Percentiles rank a stretch among this genome's conserved stretches.
phyloP scores from a whole-genome alignment of 2,797 vertebrate species.

The Xenopus petersii region DNA sequence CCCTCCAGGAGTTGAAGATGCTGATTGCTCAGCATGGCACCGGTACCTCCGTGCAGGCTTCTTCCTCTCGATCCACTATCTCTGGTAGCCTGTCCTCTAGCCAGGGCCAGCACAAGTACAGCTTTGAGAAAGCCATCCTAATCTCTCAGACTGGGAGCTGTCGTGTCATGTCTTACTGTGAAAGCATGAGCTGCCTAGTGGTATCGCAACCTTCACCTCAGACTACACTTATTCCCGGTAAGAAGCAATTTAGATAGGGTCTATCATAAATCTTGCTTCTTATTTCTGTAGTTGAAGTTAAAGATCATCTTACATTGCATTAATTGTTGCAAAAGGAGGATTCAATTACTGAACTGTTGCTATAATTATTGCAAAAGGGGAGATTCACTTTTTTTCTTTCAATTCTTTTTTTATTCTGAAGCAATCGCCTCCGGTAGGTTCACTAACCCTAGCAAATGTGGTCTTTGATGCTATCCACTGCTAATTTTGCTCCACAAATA shows the following conservation, averaged over 20 bases:
- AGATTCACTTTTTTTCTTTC: too few relatives aligned
- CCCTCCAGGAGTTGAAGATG: slow-evolving; percentile 76
- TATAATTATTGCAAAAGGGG: too few relatives aligned
- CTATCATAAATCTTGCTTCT: too few relatives aligned
- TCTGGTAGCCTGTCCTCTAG: slow-evolving; percentile 54
- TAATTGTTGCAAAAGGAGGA: too few relatives aligned
- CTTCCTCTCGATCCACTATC: slow-evolving; percentile 44
- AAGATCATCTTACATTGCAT: too few relatives aligned
- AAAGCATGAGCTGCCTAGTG: slow-evolving; percentile 81
- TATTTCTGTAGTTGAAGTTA: too few relatives aligned
- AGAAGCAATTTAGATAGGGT: slow-evolving; percentile 26
- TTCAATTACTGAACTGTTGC: too few relatives aligned
- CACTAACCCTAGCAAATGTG: too few relatives aligned
- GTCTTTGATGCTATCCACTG: too few relatives aligned
- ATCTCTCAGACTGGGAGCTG: slow-evolving; percentile 83
- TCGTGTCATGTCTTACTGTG: slow-evolving; percentile 83
- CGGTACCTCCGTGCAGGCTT: slow-evolving; percentile 52
- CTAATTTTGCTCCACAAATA: too few relatives aligned
- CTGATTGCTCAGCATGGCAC: slow-evolving; percentile 67
- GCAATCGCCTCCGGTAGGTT: too few relatives aligned
- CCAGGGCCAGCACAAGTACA: slow-evolving; percentile 74
- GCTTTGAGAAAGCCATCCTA: slow-evolving; percentile 76
- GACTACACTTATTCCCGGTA: slow-evolving; percentile 83
- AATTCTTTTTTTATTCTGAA: too few relatives aligned
- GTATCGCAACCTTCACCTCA: slow-evolving; percentile 90